Evolutionary conservation across 2,113 vertebrate genomes (phyloP).

Genomic region (Tachysurus fulvidraco): DNA sequence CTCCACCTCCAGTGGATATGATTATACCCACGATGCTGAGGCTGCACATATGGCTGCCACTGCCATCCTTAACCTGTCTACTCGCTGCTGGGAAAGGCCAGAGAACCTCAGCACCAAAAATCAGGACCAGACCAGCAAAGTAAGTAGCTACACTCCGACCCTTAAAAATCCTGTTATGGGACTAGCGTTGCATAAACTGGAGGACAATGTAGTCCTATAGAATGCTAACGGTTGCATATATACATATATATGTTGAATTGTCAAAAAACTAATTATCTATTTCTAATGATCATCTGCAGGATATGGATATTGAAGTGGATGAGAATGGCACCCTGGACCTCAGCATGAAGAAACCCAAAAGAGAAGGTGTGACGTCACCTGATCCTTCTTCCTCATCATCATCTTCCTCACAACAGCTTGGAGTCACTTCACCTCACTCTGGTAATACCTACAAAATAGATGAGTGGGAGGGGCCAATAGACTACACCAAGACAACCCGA

Average conservation of each 20-base stretch:
- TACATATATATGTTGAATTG: background rate
- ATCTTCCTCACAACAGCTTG: conserved; percentile 77
- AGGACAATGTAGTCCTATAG: background rate
- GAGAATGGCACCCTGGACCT: conserved; percentile 96
- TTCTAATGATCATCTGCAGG: conserved; percentile 66
- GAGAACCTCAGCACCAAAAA: conserved; percentile 91
- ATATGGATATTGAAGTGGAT: conserved; percentile 91
- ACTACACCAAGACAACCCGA: conserved; percentile 90
- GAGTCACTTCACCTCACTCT: conserved; percentile 80
- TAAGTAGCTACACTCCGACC: conserved; percentile 51
- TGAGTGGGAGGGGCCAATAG: conserved; percentile 92
- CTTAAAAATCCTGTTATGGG: too few relatives aligned
- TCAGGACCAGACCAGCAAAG: conserved; percentile 82
- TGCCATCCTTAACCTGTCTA: conserved; percentile 97
- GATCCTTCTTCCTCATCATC: conserved; percentile 77
- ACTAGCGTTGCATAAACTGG: background rate
- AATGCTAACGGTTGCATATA: background rate
- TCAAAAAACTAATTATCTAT: background rate
- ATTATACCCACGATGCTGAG: conserved; percentile 94
- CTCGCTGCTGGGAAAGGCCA: conserved; percentile 96
- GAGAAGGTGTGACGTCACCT: conserved; percentile 82
- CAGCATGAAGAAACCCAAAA: conserved; percentile 92
- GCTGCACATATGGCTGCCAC: conserved; percentile 98
- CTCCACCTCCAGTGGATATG: conserved; percentile 84
- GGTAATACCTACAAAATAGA: conserved; percentile 83